Evolutionary conservation across 1,140 invertebrate genomes (phyloP), one percentile per base, ranked within the genome.

Genomic region (Cephus cinctus): DNA sequence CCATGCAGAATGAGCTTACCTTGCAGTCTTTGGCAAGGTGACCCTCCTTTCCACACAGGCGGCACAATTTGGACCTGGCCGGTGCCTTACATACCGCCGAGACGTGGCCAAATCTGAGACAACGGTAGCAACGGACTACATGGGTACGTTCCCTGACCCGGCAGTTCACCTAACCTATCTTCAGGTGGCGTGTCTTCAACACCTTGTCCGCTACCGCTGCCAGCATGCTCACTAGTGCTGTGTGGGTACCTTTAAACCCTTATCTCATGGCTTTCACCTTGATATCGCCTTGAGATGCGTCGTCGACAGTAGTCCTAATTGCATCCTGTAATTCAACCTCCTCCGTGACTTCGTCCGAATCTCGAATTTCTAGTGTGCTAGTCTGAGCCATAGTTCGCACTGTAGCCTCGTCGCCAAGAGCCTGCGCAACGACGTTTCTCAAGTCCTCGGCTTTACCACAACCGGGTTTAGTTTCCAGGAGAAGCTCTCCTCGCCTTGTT

Each of bases 121-220:
- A 60, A 4, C 34, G 22, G 38, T 32, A 60, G 19, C 54, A 60
- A 0, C 52, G 48, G 8, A 15, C 21, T 1, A 45, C 11, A 0
- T 16, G 11, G 0, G 12, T 5, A 19, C 44, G 46, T 11, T 21
- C 21, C 6, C 54, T 15, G 2, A 60, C 35, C 3, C 47, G 8
- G 38, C 57, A 50, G 12, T 39, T 9, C 0, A 60, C 35, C 57
- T 49, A 57, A 1, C 57, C 54, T 11, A 57, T 20, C 21, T 44
- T 56, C 1, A 59, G 5, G 20, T 38, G 35, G 1, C 44, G 31
- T 38, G 32, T 27, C 18, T 27, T 34, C 4, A 46, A 22, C n/a
- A 46, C 16, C 14, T 38, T 36, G 12, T 38, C 20, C 9, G 20
- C 44, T 4, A 19, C 16, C 19, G 35, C 25, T 12, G 15, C 1